Conservation (phyloP, 2,888 invertebrate genomes). For the Imbricaverruca yamaguchii region DNA sequence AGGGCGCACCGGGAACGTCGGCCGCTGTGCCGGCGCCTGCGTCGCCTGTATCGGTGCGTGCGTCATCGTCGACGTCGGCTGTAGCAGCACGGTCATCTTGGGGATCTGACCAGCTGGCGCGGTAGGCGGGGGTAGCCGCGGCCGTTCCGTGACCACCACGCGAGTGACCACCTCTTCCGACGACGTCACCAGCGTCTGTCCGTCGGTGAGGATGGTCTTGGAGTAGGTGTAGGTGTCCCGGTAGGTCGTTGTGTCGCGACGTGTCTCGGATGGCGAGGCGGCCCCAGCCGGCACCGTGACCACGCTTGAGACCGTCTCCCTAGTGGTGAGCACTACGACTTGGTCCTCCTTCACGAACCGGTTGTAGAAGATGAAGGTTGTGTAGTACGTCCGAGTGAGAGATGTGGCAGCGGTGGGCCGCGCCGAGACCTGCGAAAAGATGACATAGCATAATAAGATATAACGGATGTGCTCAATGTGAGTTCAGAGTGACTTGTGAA, state of each 20-base stretch:
- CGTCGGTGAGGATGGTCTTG: conserved; percentile 41
- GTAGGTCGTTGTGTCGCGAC: conserved; percentile 35
- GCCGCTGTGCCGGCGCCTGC: background rate
- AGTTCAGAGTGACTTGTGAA: too few relatives aligned
- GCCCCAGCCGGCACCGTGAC: conserved; percentile 40
- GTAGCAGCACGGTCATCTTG: too few relatives aligned
- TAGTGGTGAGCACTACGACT: conserved; percentile 50
- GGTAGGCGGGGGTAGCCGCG: background rate
- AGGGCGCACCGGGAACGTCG: background rate
- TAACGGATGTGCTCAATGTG: too few relatives aligned
- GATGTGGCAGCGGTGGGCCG: background rate
- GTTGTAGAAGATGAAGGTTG: conserved; percentile 33
- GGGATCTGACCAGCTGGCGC: too few relatives aligned
- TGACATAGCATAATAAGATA: too few relatives aligned
- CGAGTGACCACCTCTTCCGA: background rate
- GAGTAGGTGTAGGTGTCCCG: conserved; percentile 63
- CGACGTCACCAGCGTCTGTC: background rate
- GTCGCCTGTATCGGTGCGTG: background rate
- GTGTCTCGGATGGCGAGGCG: conserved; percentile 15
- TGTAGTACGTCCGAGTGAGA: conserved; percentile 30
- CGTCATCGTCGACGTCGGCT: too few relatives aligned
- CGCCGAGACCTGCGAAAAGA: background rate
- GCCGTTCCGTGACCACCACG: background rate
- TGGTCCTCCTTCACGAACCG: conserved; percentile 27
- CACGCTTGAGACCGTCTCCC: conserved; percentile 53